Conservation (phyloP, 1,140 invertebrate genomes). For the Nomia melanderi region DNA sequence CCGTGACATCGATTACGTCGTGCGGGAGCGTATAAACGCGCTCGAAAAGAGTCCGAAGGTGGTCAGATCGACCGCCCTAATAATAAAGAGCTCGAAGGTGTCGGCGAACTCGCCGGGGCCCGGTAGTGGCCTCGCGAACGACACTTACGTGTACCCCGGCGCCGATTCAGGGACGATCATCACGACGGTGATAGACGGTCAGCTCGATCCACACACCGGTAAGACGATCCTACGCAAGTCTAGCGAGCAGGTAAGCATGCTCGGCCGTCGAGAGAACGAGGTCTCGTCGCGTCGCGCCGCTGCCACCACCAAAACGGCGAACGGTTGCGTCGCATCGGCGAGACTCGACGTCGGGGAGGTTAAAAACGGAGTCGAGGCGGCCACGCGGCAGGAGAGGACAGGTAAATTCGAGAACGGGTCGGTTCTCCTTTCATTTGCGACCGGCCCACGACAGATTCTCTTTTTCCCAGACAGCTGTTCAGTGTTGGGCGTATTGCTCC, state of each 20-base stretch:
- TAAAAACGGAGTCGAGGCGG: slow-evolving; percentile 48
- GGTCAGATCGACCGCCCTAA: slow-evolving; percentile 77
- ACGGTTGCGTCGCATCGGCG: slow-evolving; percentile 36
- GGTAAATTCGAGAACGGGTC: slow-evolving; percentile 48
- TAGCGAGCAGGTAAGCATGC: slow-evolving; percentile 57
- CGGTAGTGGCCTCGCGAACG: slow-evolving; percentile 11
- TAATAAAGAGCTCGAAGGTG: slow-evolving; percentile 76
- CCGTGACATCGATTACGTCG: slow-evolving; percentile 76
- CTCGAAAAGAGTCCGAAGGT: slow-evolving; percentile 77
- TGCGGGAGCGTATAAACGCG: slow-evolving; percentile 75
- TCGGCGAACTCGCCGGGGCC: slow-evolving; percentile 49
- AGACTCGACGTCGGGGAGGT: slow-evolving; percentile 15
- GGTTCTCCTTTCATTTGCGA: too few species aligned
- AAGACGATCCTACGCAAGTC: slow-evolving; percentile 21
- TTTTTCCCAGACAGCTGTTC: too few species aligned
- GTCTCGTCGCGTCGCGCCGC: slow-evolving; percentile 2
- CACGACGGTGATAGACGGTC: slow-evolving; percentile 47
- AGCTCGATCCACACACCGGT: slow-evolving; percentile 1
- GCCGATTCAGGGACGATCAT: slow-evolving; percentile 36
- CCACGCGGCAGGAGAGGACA: slow-evolving; percentile 27
- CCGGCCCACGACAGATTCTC: background rate
- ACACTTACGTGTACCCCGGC: slow-evolving; percentile 31
- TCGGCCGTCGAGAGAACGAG: slow-evolving; percentile 33
- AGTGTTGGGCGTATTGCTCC: too few species aligned
- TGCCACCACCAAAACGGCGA: slow-evolving; percentile 37